Conservation (phyloP, 2,888 invertebrate species). For the Phengaris alcon region DNA sequence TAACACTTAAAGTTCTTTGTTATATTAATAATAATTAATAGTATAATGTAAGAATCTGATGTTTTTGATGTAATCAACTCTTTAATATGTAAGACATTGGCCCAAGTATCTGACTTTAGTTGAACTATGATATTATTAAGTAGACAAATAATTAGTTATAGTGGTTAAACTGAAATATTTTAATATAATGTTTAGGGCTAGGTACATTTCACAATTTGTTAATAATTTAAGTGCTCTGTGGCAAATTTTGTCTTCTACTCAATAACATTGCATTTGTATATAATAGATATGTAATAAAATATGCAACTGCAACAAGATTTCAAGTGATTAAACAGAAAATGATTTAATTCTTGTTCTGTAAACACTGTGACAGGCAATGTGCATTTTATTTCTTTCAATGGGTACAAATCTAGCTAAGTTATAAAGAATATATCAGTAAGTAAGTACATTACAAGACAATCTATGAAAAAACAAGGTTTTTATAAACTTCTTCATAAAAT, state of each 20-base stretch:
- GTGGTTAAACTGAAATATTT: constrained; percentile 7
- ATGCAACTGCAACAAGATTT: too few species aligned
- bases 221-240: neutral
- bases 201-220: neutral
- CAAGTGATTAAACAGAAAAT: neutral
- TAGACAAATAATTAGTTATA: constrained; percentile 2
- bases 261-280: neutral
- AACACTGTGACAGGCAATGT: neutral
- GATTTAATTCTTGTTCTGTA: neutral
- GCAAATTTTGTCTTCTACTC: neutral
- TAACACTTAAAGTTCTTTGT: constrained; percentile 28
- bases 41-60: constrained; percentile 4
- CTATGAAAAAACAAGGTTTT: neutral
- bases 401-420: neutral
- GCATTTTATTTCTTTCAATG: constrained; percentile 4
- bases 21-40: neutral
- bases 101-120: constrained; percentile 5
- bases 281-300: neutral
- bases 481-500: neutral
- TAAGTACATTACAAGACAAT: neutral
- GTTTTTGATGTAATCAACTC: neutral
- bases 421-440: neutral
- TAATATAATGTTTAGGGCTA: neutral
- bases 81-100: neutral
- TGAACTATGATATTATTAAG: constrained; percentile 1